phyloP scores from a whole-genome alignment of 2,113 vertebrate species.

The Phalacrocorax pelagicus region DNA sequence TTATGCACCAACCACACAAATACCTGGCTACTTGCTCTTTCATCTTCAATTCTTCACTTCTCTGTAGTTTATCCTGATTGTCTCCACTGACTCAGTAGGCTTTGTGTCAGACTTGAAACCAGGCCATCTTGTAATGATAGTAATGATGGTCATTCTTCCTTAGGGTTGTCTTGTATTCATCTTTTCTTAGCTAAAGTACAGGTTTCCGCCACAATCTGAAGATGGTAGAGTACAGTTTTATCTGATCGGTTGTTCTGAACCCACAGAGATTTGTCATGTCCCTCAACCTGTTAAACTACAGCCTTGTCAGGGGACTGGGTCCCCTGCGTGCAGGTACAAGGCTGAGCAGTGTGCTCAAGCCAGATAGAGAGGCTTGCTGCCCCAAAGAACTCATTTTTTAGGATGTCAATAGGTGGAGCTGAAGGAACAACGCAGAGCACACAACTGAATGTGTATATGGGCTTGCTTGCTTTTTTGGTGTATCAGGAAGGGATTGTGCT shows the following conservation, averaged over 20 bases:
- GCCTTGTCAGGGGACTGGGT: neutral
- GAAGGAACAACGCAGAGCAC: neutral
- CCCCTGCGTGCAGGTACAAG: neutral
- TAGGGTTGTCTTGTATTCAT: neutral
- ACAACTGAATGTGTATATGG: fast-evolving
- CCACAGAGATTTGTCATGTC: neutral
- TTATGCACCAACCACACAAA: neutral
- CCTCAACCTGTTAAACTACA: neutral
- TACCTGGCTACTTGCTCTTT: neutral
- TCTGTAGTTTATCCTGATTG: neutral
- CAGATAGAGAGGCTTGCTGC: neutral
- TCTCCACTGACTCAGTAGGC: neutral
- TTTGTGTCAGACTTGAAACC: neutral
- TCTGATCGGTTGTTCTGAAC: neutral
- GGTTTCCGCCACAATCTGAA: neutral
- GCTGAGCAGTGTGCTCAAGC: neutral
- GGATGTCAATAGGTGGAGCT: neutral
- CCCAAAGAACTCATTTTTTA: neutral
- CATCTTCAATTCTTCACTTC: neutral
- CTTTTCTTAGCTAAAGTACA: neutral
- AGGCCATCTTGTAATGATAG: neutral
- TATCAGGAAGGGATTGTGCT: neutral
- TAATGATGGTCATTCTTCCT: neutral
- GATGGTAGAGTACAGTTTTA: neutral
- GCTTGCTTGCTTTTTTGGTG: neutral